Base-by-base conservation (phyloP, 2,888 invertebrate species). In the Gibbula magus region DNA sequence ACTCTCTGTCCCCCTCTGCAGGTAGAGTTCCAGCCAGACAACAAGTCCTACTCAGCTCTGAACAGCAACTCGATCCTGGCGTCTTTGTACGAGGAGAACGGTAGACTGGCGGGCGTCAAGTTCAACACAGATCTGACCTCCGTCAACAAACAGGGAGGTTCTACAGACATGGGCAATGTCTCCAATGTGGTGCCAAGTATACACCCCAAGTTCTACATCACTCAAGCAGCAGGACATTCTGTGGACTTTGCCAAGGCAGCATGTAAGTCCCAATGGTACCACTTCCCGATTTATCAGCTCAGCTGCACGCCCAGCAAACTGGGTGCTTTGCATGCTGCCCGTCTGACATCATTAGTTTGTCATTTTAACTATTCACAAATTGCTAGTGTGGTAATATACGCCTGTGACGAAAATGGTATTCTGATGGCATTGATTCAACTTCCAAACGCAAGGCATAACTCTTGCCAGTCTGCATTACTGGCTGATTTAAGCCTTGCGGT, bases 131-230 rank as follows among this genome's bases (percentile, higher is more conserved):
- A 86, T 66, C 75, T 75, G 10, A 83, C 83, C 25, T 85, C 81
- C 16, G 80, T 79, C 8, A 75, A 80, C 20, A 88, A 85, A 76
- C 88, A 84, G 79, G 89, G 87, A 10, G 92, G 92, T 1, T 92
- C 92, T 5, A 90, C 91, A 3, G 92, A 92, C 74, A 91, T 92
- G 90, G 92, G 92, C 1, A 92, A 92, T 81, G 91, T 92, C 5
- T 91, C 91, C 2, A 88, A 90, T 61, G 87, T 89, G 7, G 86
- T 92, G 18, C 92, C 92, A 5, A 90, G 90, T 78, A 89, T 92
- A 13, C 92, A 92, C 79, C 91, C 91, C 0, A 88, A 88, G 77
- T 90, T 86, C 75, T 81, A 83, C 81, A 86, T 91, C 22, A 91
- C 90, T 52, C 89, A 90, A 2, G 89, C 87, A 3, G 83, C 85